Evolutionary conservation across 2,113 vertebrate species (phyloP), one percentile per base, ranked within the genome.

Genomic region (Cnemophilus loriae): DNA sequence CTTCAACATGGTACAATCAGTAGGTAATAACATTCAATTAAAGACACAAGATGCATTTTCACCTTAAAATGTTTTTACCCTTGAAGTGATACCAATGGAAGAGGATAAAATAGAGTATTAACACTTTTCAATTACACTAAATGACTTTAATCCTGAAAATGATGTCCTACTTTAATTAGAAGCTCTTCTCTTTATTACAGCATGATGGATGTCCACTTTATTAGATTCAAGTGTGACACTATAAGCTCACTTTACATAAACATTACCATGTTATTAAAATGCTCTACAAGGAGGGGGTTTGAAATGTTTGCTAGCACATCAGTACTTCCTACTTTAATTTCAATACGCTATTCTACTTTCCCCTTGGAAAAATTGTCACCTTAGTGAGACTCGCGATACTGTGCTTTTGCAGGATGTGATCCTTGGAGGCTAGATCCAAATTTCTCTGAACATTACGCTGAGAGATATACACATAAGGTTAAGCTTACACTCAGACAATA

Each of bases 81-180:
- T 98, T 98, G 96, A 98, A 98, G 97, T 97, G 97, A 97, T 98
- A 98, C 97, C 97, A 98, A 96, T 97, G 96, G 95, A 97, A 98
- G 96, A 96, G 96, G 96, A 98, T 98, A 98, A 98, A 98, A 98
- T 98, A 98, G 98, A 98, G 98, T 98, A 99, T 99, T 99, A 99
- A 97, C 98, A 96, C 92, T 98, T 98, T 98, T 99, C 98, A 99
- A 99, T 99, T 99, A 99, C 69, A 27, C 92, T 97, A 98, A 99
- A 99, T 98, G 97, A 98, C 98, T 99, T 98, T 98, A 99, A 99
- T 99, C 98, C 97, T 92, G 97, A 97, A 98, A 98, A 99, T 98
- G 97, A 99, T 98, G 98, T 97, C 97, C 93, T 98, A 98, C 97
- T 98, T 99, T 98, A 98, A 99, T 99, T 98, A 98, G 98, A 98